Evolutionary conservation across 2,113 vertebrate species (phyloP).

Genomic region (Heliornis fulica): DNA sequence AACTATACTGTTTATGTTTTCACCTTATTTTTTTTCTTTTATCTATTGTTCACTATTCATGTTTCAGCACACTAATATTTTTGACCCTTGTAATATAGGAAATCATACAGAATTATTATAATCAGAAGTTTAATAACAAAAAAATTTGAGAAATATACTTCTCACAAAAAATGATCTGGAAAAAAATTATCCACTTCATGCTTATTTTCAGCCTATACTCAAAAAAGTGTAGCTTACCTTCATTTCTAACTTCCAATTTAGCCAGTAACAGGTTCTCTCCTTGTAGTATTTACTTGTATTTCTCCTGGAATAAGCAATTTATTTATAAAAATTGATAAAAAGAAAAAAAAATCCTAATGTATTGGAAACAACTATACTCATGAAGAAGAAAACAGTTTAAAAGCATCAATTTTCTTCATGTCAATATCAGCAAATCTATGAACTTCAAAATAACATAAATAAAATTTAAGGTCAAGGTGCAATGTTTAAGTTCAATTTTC

Average conservation of each 20-base stretch:
- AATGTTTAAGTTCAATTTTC: neutral
- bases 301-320: neutral
- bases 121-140: neutral
- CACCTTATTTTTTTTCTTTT: neutral
- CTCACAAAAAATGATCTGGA: neutral
- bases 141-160: neutral
- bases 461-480: fast-evolving
- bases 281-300: neutral
- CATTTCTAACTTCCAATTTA: neutral
- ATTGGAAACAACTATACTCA: neutral
- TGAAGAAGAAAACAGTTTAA: neutral
- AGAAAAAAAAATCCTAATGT: neutral
- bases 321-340: neutral
- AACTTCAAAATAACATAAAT: neutral
- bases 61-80: neutral
- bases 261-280: fast-evolving
- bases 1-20: neutral
- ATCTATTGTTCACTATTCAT: too few relatives aligned
- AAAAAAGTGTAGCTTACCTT: neutral
- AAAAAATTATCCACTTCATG: neutral
- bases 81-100: neutral
- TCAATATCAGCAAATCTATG: neutral
- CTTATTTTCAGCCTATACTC: too few relatives aligned
- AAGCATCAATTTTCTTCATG: neutral
- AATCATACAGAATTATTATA: neutral